Evolutionary conservation across 2,113 vertebrate genomes (phyloP).

Genomic region (Hemichromis elongatus): DNA sequence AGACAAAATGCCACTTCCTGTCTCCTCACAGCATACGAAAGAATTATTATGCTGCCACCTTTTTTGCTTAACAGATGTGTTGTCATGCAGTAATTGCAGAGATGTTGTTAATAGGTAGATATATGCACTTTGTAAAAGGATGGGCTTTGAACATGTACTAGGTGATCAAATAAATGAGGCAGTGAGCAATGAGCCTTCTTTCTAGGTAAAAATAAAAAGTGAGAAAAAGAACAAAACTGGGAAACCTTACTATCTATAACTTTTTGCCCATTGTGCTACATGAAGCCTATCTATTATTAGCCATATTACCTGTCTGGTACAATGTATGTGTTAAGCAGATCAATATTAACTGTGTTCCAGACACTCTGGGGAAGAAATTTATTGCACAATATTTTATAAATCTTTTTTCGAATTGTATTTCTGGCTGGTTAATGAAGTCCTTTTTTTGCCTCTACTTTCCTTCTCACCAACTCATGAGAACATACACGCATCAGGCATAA

Average conservation of each 20-base stretch:
- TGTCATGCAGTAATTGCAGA: not conserved
- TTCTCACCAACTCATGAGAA: not conserved
- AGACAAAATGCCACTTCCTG: not conserved
- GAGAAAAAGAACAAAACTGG: not conserved
- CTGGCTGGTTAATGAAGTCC: not conserved
- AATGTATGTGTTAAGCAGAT: not conserved
- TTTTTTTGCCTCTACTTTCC: not conserved
- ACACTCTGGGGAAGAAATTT: not conserved
- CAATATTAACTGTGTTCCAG: not conserved
- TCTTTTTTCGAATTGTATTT: not conserved
- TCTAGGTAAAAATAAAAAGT: not conserved
- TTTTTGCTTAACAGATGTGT: not conserved
- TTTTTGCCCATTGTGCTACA: not conserved
- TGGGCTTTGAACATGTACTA: not conserved
- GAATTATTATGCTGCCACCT: not conserved
- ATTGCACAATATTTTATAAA: not conserved
- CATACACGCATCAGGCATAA: fast-evolving
- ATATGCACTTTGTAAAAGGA: not conserved
- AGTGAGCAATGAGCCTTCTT: not conserved
- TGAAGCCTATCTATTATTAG: not conserved
- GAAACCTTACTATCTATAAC: not conserved
- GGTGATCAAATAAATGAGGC: not conserved
- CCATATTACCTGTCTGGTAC: not conserved
- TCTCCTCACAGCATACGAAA: not conserved
- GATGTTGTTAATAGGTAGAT: not conserved